Evolutionary conservation across 2,888 invertebrate genomes (phyloP).

Genomic region (Neria commutata): DNA sequence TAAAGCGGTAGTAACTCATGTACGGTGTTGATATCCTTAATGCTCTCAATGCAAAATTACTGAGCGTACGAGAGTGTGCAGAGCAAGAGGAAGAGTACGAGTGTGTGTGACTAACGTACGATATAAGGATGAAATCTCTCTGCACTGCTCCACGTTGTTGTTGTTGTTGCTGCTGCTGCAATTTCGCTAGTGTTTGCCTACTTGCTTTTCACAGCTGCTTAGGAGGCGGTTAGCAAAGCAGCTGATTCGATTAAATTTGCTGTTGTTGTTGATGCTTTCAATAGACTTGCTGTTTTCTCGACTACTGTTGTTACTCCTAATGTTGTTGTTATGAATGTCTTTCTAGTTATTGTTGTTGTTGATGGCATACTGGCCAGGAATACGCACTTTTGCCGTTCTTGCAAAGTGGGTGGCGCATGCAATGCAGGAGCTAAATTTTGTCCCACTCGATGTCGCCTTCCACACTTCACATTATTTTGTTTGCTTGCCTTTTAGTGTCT

Average conservation of each 20-base stretch:
- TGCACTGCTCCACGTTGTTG: neutral
- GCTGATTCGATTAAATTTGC: constrained; percentile 2
- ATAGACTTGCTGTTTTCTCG: neutral
- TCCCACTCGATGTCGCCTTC: neutral
- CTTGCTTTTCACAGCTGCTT: constrained; percentile 1
- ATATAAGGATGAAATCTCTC: too few relatives aligned
- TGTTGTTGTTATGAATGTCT: constrained; percentile 13
- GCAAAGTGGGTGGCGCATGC: neutral
- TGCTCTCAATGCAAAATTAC: too few relatives aligned
- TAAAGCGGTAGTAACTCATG: too few relatives aligned
- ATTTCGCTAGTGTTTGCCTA: too few relatives aligned
- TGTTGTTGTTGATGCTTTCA: constrained; percentile 7
- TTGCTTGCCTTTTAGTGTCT: neutral
- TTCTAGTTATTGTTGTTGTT: neutral
- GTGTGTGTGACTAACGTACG: too few relatives aligned
- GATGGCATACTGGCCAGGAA: constrained; percentile 16
- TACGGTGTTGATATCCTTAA: too few relatives aligned
- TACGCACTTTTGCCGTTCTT: constrained; percentile 1
- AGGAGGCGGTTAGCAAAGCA: neutral
- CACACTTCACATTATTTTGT: constrained; percentile 7
- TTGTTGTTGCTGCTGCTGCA: neutral
- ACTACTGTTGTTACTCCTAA: constrained; percentile 1
- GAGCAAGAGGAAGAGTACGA: too few relatives aligned
- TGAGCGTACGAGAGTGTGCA: too few relatives aligned
- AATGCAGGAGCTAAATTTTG: too few relatives aligned